These are phyloP conservation scores for Etia nguti DNA, from an alignment of 2,113 vertebrate species.

Conservation along the genomic window DNA sequence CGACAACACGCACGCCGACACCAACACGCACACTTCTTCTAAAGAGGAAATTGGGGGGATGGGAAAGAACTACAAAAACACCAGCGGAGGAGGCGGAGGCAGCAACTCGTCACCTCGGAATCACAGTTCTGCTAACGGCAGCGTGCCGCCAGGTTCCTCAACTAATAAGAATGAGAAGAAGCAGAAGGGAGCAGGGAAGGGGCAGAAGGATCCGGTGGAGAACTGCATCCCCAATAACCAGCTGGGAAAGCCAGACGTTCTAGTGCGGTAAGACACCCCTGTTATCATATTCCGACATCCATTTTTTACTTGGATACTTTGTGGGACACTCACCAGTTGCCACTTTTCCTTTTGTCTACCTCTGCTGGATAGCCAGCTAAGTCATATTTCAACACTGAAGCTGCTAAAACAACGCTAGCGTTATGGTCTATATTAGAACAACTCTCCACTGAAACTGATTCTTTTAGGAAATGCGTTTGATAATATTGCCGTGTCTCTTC, in stretches of 20 bases:
- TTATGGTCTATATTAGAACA: not conserved
- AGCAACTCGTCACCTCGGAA: constrained; percentile 89
- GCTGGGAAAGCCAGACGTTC: constrained; percentile 91
- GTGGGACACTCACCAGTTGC: not conserved
- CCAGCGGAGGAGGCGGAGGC: constrained; percentile 77
- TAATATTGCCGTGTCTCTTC: not conserved
- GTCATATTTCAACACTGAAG: not conserved
- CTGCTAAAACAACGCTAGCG: not conserved
- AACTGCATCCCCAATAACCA: constrained; percentile 99
- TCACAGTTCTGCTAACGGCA: constrained; percentile 90
- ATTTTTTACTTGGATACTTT: not conserved
- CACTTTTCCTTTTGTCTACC: not conserved
- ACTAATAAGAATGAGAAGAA: constrained; percentile 89
- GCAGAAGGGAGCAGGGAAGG: constrained; percentile 89
- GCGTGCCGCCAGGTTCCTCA: constrained; percentile 76
- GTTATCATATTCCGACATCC: not conserved
- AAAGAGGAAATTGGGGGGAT: constrained; percentile 81
- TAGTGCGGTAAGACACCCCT: constrained; percentile 80
- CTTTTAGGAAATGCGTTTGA: not conserved
- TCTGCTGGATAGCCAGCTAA: not conserved
- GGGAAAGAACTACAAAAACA: constrained; percentile 92
- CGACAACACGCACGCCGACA: constrained; percentile 74
- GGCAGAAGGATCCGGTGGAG: constrained; percentile 92
- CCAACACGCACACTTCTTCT: constrained; percentile 72
- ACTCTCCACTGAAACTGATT: not conserved